These are phyloP conservation scores for Argyresthia albistria DNA, from an alignment of 2,888 invertebrate species.

Conservation along the genomic window DNA sequence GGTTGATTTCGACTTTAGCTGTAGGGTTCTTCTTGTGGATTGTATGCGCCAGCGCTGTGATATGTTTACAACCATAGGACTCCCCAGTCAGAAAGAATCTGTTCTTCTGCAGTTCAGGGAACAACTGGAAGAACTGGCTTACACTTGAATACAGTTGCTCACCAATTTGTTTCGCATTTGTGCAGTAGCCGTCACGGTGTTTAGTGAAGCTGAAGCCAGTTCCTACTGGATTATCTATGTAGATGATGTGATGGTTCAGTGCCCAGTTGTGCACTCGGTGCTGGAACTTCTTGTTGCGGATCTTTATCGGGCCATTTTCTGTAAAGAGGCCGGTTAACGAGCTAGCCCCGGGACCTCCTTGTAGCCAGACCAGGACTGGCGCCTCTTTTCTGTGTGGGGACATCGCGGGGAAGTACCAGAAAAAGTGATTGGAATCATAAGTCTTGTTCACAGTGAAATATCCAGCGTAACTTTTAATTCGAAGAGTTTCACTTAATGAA, in stretches of 20 bases:
- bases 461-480: slow-evolving; percentile 72
- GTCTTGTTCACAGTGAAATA: slow-evolving; percentile 74
- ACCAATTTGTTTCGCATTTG: slow-evolving; percentile 85
- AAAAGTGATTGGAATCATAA: slow-evolving; percentile 72
- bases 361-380: slow-evolving; percentile 70
- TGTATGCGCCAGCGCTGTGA: slow-evolving; percentile 82
- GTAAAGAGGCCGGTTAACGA: slow-evolving; percentile 69
- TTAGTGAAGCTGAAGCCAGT: slow-evolving; percentile 77
- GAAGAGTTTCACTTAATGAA: slow-evolving; percentile 69
- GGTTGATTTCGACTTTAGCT: slow-evolving; percentile 78
- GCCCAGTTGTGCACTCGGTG: slow-evolving; percentile 77
- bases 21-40: slow-evolving; percentile 78
- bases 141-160: slow-evolving; percentile 83
- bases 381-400: slow-evolving; percentile 36
- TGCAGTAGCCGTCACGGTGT: slow-evolving; percentile 70
- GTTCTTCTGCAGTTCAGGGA: slow-evolving; percentile 80
- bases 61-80: slow-evolving; percentile 87
- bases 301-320: slow-evolving; percentile 73
- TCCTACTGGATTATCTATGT: slow-evolving; percentile 78
- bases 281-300: slow-evolving; percentile 41
- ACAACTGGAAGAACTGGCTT: slow-evolving; percentile 87
- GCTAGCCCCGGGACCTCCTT: slow-evolving; percentile 72
- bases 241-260: slow-evolving; percentile 76
- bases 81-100: slow-evolving; percentile 93
- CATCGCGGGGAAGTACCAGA: slow-evolving; percentile 76